A percentile compares a stretch with the other conserved stretches of the same genome.
Conservation (phyloP, 2,113 vertebrate species). For the Pavo muticus region DNA sequence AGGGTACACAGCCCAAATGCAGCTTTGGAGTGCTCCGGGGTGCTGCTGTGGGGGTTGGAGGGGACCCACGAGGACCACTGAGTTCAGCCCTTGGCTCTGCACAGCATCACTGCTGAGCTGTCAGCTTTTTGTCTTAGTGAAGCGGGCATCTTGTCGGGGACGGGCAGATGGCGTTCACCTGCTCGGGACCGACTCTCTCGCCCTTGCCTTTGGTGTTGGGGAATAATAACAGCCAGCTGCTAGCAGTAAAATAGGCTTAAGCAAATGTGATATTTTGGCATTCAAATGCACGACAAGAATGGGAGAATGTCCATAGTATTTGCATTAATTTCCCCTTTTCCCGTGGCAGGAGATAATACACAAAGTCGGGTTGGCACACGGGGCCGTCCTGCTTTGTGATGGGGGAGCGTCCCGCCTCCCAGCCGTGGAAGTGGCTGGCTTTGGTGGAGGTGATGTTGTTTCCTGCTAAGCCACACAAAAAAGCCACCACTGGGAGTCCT, state of each 20-base stretch:
- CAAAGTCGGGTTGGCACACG: background rate
- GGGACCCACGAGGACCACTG: background rate
- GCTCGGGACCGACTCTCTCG: constrained; percentile 78
- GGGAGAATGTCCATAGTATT: constrained; percentile 49
- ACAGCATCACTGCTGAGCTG: background rate
- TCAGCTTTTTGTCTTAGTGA: background rate
- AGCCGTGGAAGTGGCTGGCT: background rate
- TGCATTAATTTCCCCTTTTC: constrained; percentile 57
- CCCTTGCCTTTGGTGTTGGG: constrained; percentile 74
- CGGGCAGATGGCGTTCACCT: constrained; percentile 85
- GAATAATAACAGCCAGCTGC: constrained; percentile 84
- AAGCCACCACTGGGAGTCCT: background rate
- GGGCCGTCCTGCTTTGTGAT: background rate
- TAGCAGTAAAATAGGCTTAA: constrained; percentile 78
- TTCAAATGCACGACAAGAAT: constrained; percentile 76
- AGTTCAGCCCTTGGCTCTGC: background rate
- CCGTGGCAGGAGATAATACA: background rate
- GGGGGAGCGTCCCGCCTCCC: background rate
- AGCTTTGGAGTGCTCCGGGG: background rate
- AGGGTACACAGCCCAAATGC: fast-evolving
- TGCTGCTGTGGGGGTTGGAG: background rate
- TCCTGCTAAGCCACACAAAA: background rate
- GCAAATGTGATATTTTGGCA: constrained; percentile 74
- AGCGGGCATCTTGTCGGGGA: constrained; percentile 62
- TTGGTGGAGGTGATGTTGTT: fast-evolving